Evolutionary conservation across 2,113 vertebrate genomes (phyloP).

Genomic region (Panurus biarmicus): DNA sequence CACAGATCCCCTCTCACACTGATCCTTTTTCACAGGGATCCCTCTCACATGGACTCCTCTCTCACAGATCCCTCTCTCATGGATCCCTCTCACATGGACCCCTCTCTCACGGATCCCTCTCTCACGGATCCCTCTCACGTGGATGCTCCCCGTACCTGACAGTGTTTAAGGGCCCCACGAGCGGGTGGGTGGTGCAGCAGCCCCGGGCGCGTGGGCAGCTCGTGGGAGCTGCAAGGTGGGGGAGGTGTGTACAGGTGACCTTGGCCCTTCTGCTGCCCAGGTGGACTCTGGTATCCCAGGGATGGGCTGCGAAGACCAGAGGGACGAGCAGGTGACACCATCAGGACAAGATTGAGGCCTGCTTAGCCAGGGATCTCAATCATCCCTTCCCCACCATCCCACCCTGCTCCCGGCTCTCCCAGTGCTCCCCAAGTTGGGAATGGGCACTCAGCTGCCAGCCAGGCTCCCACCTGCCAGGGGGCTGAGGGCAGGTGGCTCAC

Average conservation of each 20-base stretch:
- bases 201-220: constrained; percentile 55
- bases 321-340: not conserved
- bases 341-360: not conserved
- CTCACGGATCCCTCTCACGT: not conserved
- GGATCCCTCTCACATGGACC: not conserved
- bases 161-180: constrained; percentile 76
- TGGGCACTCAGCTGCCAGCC: not conserved
- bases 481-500: constrained; percentile 51
- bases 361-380: not conserved
- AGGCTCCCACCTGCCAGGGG: not conserved
- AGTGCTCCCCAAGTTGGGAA: not conserved
- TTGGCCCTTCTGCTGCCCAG: constrained; percentile 81
- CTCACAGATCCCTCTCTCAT: fast-evolving
- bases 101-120: not conserved
- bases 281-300: constrained; percentile 80
- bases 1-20: too few species aligned
- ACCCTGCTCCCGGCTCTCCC: not conserved
- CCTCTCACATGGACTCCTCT: fast-evolving
- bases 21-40: too few species aligned
- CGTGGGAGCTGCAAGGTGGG: constrained; percentile 71
- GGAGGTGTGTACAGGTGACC: constrained; percentile 69
- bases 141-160: constrained; percentile 75
- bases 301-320: constrained; percentile 76
- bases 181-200: constrained; percentile 69
- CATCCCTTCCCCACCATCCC: not conserved